Conservation (phyloP, 2,888 invertebrate genomes). For the Cremastobaeus sp. region DNA sequence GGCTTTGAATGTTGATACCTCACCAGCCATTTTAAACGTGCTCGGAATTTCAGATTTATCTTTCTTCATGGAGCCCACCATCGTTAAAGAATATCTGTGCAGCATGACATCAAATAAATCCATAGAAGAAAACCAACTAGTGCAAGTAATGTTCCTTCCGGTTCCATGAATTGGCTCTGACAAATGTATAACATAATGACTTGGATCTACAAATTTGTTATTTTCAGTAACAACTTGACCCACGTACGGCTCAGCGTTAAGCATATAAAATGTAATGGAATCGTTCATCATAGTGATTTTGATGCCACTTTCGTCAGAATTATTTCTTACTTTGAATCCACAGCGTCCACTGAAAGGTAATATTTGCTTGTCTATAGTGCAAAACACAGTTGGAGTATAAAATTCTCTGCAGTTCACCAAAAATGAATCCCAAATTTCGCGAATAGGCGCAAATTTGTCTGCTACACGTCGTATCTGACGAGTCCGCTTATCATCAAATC, state of each 20-base stretch:
- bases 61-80: too few species aligned
- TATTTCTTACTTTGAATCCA: constrained; percentile 11
- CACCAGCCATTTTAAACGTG: too few species aligned
- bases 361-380: constrained; percentile 33
- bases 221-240: constrained; percentile 23
- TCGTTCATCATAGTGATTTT: constrained; percentile 30
- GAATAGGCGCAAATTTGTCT: constrained; percentile 37
- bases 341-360: constrained; percentile 26
- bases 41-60: too few species aligned
- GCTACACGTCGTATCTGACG: constrained; percentile 10
- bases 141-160: too few species aligned
- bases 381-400: constrained; percentile 18
- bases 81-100: too few species aligned
- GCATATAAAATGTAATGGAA: constrained; percentile 30
- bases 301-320: constrained; percentile 26
- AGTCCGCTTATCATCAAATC: constrained; percentile 33
- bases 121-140: too few species aligned
- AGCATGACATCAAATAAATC: too few species aligned
- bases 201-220: constrained; percentile 30
- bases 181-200: constrained; percentile 53
- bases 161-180: constrained; percentile 47
- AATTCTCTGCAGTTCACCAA: constrained; percentile 27
- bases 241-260: constrained; percentile 38
- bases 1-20: constrained; percentile 12
- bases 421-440: constrained; percentile 37